A percentile compares a stretch with the other conserved stretches of the same genome.
These are phyloP conservation scores for Agrochola lota DNA, from an alignment of 2,888 invertebrate genomes.

Conservation along the genomic window DNA sequence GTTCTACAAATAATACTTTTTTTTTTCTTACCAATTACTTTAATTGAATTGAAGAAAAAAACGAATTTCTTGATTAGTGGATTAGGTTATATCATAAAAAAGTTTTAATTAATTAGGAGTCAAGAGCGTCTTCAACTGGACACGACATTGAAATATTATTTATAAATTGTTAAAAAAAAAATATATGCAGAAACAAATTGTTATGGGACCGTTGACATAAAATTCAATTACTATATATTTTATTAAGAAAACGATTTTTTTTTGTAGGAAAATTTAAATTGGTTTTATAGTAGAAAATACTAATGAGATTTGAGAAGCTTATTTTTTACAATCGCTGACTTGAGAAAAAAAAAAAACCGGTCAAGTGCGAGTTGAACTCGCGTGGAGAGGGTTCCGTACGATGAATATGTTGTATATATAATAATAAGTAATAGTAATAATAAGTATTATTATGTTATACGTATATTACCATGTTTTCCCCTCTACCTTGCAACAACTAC, in stretches of 20 bases:
- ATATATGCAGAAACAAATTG: conserved; percentile 13
- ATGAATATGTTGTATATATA: too few species aligned
- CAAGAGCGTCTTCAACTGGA: background rate
- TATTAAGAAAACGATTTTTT: conserved; percentile 36
- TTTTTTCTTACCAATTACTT: background rate
- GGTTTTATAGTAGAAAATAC: conserved; percentile 3
- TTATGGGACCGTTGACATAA: conserved; percentile 1
- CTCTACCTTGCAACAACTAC: too few species aligned
- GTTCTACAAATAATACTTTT: background rate
- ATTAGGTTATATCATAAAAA: background rate
- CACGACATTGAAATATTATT: background rate
- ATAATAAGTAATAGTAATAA: too few species aligned
- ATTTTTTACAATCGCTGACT: background rate
- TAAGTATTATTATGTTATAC: too few species aligned
- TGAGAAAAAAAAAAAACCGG: too few species aligned
- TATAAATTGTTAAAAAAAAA: too few species aligned
- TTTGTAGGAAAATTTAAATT: conserved; percentile 33
- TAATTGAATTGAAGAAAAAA: background rate
- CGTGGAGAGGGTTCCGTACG: too few species aligned
- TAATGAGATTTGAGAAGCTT: conserved; percentile 14
- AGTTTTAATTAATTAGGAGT: conserved; percentile 7
- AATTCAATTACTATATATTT: conserved; percentile 32
- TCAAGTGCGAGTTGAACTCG: too few species aligned
- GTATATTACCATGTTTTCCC: too few species aligned
- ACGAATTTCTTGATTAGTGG: background rate